phyloP scores from a whole-genome alignment of 1,140 invertebrate genomes.

The Amphibalanus amphitrite region DNA sequence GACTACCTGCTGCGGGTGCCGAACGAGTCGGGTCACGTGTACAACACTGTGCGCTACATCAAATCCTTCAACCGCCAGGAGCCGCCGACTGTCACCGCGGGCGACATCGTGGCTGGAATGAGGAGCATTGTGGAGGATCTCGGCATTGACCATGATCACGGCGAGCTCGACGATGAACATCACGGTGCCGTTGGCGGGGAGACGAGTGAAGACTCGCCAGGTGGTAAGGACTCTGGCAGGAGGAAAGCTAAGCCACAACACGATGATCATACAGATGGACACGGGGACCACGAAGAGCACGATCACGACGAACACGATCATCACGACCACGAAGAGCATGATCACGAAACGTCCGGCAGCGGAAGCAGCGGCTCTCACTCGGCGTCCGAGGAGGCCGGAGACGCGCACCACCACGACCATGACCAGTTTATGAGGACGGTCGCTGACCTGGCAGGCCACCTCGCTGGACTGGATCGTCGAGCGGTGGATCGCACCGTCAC shows the following conservation, averaged over 20 bases:
- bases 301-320: no score
- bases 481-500: neutral
- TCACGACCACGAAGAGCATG: no score
- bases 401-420: neutral
- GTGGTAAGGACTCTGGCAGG: no score
- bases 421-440: neutral
- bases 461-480: neutral
- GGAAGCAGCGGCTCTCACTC: neutral
- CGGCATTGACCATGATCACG: neutral
- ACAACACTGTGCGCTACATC: neutral
- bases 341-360: conserved; percentile 4
- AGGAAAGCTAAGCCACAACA: no score
- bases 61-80: neutral
- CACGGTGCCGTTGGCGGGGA: no score
- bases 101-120: neutral
- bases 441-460: neutral
- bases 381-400: no score
- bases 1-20: neutral
- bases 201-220: no score
- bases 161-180: neutral
- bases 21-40: neutral
- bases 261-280: no score
- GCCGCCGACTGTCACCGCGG: neutral
- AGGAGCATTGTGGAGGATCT: neutral
- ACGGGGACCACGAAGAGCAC: neutral